phyloP scores from a whole-genome alignment of 2,113 vertebrate genomes.

The Cheilinus undulatus region DNA sequence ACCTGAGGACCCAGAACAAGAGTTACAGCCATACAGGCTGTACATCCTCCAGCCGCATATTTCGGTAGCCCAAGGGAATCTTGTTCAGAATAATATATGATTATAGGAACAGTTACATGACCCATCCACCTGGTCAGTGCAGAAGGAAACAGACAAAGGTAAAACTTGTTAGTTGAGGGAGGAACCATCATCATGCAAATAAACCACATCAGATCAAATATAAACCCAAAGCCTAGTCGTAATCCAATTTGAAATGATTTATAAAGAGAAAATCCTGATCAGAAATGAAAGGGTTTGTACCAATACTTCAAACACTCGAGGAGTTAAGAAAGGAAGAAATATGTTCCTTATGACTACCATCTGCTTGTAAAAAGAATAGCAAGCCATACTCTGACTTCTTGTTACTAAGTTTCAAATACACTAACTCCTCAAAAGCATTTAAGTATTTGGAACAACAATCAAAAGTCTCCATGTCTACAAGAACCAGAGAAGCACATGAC shows the following conservation, averaged over 20 bases:
- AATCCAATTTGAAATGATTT: conserved; percentile 7
- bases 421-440: conserved; percentile 44
- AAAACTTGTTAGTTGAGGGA: conserved; percentile 65
- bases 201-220: conserved; percentile 40
- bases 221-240: conserved; percentile 1
- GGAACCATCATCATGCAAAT: conserved; percentile 64
- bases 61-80: conserved; percentile 13
- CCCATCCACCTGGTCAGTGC: conserved; percentile 62
- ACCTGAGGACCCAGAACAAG: conserved; percentile 35
- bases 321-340: not conserved
- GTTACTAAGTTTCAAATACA: not conserved
- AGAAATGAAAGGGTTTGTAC: conserved; percentile 17
- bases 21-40: conserved; percentile 28
- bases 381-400: not conserved
- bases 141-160: conserved; percentile 38
- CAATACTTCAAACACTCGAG: conserved; percentile 53
- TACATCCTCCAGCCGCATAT: conserved; percentile 24
- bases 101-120: conserved; percentile 5
- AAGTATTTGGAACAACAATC: conserved; percentile 65
- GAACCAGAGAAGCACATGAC: conserved; percentile 33
- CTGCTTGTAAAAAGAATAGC: not conserved
- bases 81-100: not conserved
- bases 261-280: conserved; percentile 17
- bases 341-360: not conserved
- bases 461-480: conserved; percentile 33